Percentiles rank a stretch among this genome's conserved stretches.
Evolutionary conservation across 2,888 invertebrate genomes (phyloP).

Genomic region (Mesorhabditis spiculigera): DNA sequence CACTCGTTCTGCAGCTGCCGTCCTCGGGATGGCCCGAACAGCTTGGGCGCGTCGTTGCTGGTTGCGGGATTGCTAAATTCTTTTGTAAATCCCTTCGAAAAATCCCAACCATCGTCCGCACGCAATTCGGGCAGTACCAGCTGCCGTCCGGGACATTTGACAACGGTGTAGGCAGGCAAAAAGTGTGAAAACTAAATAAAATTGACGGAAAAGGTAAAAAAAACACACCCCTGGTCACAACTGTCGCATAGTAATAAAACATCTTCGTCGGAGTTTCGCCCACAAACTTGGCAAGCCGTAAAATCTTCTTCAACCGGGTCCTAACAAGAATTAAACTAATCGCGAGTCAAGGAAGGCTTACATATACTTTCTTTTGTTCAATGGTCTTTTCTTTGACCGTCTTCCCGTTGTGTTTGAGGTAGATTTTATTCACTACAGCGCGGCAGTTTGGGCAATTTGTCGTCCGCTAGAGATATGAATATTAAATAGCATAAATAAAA

Average conservation of each 20-base stretch:
- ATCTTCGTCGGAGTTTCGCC: neutral
- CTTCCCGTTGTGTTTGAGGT: neutral
- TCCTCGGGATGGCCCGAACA: neutral
- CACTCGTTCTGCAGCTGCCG: neutral
- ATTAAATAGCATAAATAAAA: neutral
- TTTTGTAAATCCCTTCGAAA: neutral
- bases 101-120: neutral
- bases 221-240: neutral
- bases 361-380: neutral
- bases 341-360: neutral
- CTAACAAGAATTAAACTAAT: neutral
- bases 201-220: neutral
- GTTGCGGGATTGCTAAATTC: neutral
- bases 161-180: neutral
- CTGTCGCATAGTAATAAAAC: neutral
- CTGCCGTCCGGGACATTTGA: neutral
- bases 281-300: neutral
- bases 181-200: constrained; percentile 2
- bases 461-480: neutral
- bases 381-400: neutral
- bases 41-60: neutral
- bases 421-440: neutral
- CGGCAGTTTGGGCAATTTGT: constrained; percentile 1
- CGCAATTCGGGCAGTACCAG: constrained; percentile 1
- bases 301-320: neutral